Conservation (phyloP, 2,888 invertebrate species). For the Sthenelais limicola region DNA sequence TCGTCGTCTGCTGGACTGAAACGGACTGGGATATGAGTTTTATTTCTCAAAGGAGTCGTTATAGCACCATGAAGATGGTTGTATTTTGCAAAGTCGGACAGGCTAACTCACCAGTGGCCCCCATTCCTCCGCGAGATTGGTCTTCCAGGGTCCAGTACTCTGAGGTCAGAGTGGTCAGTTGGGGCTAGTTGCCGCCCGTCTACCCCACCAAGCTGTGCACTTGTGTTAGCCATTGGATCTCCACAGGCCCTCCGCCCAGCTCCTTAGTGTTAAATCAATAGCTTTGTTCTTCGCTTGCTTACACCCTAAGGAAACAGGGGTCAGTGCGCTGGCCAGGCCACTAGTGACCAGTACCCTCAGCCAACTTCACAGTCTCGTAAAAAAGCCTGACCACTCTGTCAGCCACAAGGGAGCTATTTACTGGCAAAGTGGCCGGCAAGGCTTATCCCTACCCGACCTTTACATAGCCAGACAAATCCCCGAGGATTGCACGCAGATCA, state of each 20-base stretch:
- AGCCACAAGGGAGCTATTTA: slow-evolving; percentile 18
- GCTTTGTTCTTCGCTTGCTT: slow-evolving; percentile 1
- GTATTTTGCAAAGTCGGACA: background rate
- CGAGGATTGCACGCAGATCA: too few species aligned
- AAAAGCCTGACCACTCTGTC: background rate
- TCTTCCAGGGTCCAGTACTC: background rate
- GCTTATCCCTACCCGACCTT: background rate
- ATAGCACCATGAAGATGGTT: slow-evolving; percentile 12
- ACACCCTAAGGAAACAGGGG: background rate
- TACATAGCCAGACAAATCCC: too few species aligned
- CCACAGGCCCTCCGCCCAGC: slow-evolving; percentile 2
- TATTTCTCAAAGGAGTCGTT: slow-evolving; percentile 1
- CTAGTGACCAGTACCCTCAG: slow-evolving; percentile 18
- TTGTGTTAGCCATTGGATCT: background rate
- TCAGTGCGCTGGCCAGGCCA: slow-evolving; percentile 30
- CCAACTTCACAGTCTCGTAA: slow-evolving; percentile 23
- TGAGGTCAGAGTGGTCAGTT: slow-evolving; percentile 17
- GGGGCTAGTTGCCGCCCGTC: slow-evolving; percentile 22
- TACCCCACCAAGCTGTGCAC: background rate
- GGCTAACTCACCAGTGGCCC: background rate
- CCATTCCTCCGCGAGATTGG: slow-evolving; percentile 24
- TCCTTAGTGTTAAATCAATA: slow-evolving; percentile 30
- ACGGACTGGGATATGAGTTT: slow-evolving; percentile 1
- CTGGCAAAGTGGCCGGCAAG: background rate
- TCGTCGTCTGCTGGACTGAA: too few species aligned